Evolutionary conservation across 30 jellyfish, hydroid and myxozoan genomes (phyloP).

Genomic region (Catostylus mosaicus): DNA sequence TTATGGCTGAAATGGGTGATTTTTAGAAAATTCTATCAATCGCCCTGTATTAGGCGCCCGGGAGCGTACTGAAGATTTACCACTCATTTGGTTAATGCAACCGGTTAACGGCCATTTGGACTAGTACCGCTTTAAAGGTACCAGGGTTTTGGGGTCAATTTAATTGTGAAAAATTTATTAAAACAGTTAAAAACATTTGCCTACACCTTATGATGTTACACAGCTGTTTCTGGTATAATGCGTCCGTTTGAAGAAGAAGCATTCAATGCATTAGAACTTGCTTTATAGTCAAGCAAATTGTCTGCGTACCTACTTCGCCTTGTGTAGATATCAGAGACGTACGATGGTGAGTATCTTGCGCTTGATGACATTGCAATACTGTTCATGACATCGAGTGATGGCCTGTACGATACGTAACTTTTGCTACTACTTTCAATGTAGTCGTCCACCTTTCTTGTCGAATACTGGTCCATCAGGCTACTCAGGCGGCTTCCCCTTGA

Average conservation of each 20-base stretch:
- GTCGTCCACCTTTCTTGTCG: conserved; percentile 15
- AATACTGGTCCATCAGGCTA: conserved; percentile 6
- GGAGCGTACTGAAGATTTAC: too few species aligned
- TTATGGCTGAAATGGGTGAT: too few species aligned
- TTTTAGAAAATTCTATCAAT: too few species aligned
- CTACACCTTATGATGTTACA: neutral
- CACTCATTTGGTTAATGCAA: too few species aligned
- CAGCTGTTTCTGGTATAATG: conserved; percentile 54
- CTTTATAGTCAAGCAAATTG: conserved; percentile 2
- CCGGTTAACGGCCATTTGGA: too few species aligned
- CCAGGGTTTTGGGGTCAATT: too few species aligned
- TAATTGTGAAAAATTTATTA: too few species aligned
- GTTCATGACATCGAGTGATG: conserved; percentile 18
- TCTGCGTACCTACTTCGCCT: conserved; percentile 31
- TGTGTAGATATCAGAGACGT: conserved; percentile 5
- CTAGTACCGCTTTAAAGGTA: too few species aligned
- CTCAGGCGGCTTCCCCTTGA: conserved; percentile 18
- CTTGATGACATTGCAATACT: conserved; percentile 14
- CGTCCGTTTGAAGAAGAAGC: conserved; percentile 29
- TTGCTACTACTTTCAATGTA: conserved; percentile 18
- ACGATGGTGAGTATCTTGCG: conserved; percentile 27
- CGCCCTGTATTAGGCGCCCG: too few species aligned
- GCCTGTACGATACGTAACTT: conserved; percentile 35
- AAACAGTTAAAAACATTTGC: too few species aligned
- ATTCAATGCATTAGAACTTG: conserved; percentile 2